These are phyloP conservation scores for Rhadinocentrus ornatus DNA, from an alignment of 2,797 vertebrate genomes.

Conservation along the genomic window DNA sequence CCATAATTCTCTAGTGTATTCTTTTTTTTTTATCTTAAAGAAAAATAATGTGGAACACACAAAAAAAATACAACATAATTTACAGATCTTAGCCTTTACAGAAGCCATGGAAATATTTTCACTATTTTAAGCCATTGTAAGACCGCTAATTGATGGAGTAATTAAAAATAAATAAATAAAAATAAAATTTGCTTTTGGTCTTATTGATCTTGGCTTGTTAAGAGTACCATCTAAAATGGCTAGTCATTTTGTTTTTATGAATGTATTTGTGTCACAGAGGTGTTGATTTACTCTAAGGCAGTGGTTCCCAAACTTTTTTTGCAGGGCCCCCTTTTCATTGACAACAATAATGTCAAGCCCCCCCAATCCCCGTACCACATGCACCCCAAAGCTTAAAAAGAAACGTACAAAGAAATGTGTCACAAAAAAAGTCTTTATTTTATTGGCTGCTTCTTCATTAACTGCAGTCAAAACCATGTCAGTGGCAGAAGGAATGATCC, in stretches of 20 bases:
- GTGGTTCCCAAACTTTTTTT: too few relatives aligned
- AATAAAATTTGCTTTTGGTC: not conserved
- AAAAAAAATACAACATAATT: not conserved
- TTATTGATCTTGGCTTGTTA: not conserved
- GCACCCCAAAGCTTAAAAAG: too few relatives aligned
- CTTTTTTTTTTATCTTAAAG: not conserved
- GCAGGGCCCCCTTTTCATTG: too few relatives aligned
- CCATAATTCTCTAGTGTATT: not conserved
- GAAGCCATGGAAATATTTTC: not conserved
- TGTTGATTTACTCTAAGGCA: not conserved
- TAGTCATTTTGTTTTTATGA: not conserved
- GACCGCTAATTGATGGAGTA: not conserved
- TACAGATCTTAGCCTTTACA: not conserved
- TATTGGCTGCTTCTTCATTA: too few relatives aligned
- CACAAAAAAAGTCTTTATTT: too few relatives aligned
- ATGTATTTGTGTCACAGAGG: not conserved
- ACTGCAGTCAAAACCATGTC: too few relatives aligned
- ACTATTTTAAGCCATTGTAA: not conserved
- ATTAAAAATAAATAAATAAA: not conserved
- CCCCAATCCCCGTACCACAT: too few relatives aligned
- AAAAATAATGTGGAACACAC: not conserved
- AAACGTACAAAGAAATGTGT: too few relatives aligned
- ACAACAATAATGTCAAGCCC: too few relatives aligned
- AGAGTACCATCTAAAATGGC: too few relatives aligned
- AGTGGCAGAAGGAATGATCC: too few relatives aligned